These are phyloP conservation scores for Himalopsyche phryganea DNA, from an alignment of 1,140 invertebrate species.

Conservation along the genomic window DNA sequence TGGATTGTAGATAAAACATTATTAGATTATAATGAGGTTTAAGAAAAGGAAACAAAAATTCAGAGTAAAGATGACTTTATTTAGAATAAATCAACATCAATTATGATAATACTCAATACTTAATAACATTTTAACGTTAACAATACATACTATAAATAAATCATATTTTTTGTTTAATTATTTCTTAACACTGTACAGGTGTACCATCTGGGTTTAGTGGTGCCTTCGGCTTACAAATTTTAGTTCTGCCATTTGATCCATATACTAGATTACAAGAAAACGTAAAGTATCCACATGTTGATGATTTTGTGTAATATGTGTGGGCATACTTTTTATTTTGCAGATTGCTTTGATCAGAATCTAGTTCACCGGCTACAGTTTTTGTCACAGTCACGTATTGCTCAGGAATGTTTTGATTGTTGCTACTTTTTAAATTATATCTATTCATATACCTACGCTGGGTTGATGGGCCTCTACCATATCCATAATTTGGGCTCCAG, in stretches of 20 bases:
- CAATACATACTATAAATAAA: slow-evolving; percentile 3
- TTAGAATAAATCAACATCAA: no score
- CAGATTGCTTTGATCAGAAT: slow-evolving; percentile 52
- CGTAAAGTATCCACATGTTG: slow-evolving; percentile 80
- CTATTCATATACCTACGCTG: slow-evolving; percentile 36
- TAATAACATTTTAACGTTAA: background rate
- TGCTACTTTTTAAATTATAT: slow-evolving; percentile 27
- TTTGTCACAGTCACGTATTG: slow-evolving; percentile 71
- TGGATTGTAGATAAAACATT: no score
- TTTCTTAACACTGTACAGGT: slow-evolving; percentile 42
- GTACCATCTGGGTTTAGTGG: slow-evolving; percentile 49
- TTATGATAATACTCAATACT: no score
- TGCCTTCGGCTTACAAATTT: slow-evolving; percentile 73
- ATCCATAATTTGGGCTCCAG: slow-evolving; percentile 44
- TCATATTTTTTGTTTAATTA: slow-evolving; percentile 1
- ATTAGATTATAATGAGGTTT: no score
- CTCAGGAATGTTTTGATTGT: slow-evolving; percentile 39
- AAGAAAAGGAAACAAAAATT: no score
- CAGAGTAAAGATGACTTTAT: no score
- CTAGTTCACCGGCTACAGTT: slow-evolving; percentile 67
- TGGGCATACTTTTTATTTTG: slow-evolving; percentile 65
- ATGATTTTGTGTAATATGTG: slow-evolving; percentile 80
- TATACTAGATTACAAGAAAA: slow-evolving; percentile 77
- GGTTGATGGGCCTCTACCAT: slow-evolving; percentile 43
- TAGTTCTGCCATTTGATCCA: slow-evolving; percentile 69